A percentile compares a stretch with the other conserved stretches of the same genome.
Conservation (phyloP, 2,888 invertebrate species). For the Stratiomys singularior region DNA sequence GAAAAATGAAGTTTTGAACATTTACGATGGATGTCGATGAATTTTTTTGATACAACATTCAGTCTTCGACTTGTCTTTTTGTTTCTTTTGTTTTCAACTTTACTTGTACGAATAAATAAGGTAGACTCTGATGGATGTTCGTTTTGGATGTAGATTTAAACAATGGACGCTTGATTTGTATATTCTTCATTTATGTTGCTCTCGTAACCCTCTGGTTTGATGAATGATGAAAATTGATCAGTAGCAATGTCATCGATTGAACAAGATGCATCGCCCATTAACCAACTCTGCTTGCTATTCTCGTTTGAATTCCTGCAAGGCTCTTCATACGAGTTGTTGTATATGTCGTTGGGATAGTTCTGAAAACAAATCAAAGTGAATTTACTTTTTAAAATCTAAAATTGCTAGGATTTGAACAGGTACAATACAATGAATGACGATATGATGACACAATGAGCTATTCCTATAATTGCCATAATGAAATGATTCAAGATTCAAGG, state of each 20-base stretch:
- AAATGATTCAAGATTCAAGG: no score
- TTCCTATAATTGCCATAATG: no score
- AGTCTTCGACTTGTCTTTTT: neutral
- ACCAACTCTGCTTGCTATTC: conserved; percentile 38
- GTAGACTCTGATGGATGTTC: neutral
- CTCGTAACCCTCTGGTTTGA: conserved; percentile 21
- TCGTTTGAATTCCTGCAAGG: conserved; percentile 49
- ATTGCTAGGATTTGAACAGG: no score
- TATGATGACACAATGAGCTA: no score
- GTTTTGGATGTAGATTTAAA: conserved; percentile 3
- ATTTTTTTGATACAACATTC: neutral
- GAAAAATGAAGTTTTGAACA: no score
- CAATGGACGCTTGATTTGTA: conserved; percentile 20
- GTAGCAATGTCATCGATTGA: conserved; percentile 51
- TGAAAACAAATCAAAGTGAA: conserved; percentile 52
- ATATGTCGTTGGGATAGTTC: conserved; percentile 55
- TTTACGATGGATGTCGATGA: neutral
- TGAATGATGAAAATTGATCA: conserved; percentile 44
- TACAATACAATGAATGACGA: no score
- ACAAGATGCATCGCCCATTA: conserved; percentile 51
- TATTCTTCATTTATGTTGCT: conserved; percentile 6
- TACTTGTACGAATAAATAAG: neutral
- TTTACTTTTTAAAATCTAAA: neutral
- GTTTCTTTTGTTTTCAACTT: neutral
- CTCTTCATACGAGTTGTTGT: conserved; percentile 53